Base-by-base conservation (phyloP, 2,113 vertebrate genomes). In the Rafetus swinhoei region DNA sequence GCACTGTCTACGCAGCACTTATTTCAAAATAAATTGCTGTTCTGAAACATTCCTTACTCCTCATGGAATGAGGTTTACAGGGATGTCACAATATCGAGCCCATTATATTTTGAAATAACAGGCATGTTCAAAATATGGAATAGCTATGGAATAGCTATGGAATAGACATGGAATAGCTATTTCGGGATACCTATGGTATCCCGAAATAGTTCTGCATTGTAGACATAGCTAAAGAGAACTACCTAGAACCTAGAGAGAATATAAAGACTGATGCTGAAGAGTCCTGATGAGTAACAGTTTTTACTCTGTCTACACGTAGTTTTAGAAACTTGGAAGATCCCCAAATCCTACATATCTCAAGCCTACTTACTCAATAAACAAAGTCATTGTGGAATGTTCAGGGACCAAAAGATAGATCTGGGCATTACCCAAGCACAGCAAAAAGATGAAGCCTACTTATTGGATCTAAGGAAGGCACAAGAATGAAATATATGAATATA, bases 311-410 rank as follows among this genome's bases (percentile, higher is more conserved):
- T 93, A 82, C 54, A 56, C 84, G 89, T 88, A 84, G 25, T 12
- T 82, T 82, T 91, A 93, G 84, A 95, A 97, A 91, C 83, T 54
- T 80, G 88, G 95, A 89, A 87, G 29, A 72, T 76, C 93, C 92
- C 86, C 93, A 96, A 95, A 84, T 7, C 35, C 45, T 92, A 35
- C 32, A 52, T 81, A 74, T 89, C 89, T 91, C 53, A 90, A 82
- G 85, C 10, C 35, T 88, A 45, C 79, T 90, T 95, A 84, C 84
- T 77, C 81, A 54, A 25, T 89, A 86, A 74, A 92, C 84, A 94
- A 92, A 96, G 76, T 85, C 90, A 95, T 90, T 72, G 86, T 56
- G 86, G 85, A 25, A 65, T 79, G 86, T 85, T 11, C 27, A 79
- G 72, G 83, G 15, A 95, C 3, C 19, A 84, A 93, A 81, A 89